Evolutionary conservation across 2,113 vertebrate genomes (phyloP), one percentile per base, ranked within the genome.

Genomic region (Mesocricetus auratus): DNA sequence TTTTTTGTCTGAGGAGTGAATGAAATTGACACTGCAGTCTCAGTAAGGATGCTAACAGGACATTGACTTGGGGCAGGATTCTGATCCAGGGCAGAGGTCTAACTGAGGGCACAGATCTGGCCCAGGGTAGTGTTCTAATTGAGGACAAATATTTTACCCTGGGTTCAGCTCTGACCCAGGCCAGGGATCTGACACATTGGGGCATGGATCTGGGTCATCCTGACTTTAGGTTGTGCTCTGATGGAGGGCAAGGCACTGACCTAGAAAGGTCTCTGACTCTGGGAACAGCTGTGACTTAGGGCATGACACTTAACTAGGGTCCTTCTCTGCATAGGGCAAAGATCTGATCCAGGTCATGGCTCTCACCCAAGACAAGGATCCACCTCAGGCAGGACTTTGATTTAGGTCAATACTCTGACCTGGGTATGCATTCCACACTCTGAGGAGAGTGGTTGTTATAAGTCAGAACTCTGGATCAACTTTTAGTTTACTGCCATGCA

Each of bases 271-370:
- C 26, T 47, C 42, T 77, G 42, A 77, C 74, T 47, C 42, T 66
- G 58, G 89, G 29, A 0, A 58, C 74, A 19, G 79, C 68, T 78
- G 33, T 4, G 16, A 33, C 39, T 29, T 15, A 66, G 29, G 39
- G 0, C 42, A 66, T 33, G 10, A 4, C 9, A 50, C 22, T 83
- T 24, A 62, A 12, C 17, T 10, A 11, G 17, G 26, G 69, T n/a
- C 19, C 36, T 21, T n/a, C 17, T n/a, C 69, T n/a, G 69, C n/a
- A 8, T 3, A 31, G 42, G 12, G 26, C 26, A 15, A 24, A 29
- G 26, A 1, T 77, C 24, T 29, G 0, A 47, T 9, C n/a, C n/a
- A 64, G 2, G n/a, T 0, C 39, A 21, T 33, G 9, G 4, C 9
- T 66, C 16, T 86, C 16, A 36, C 29, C 6, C 5, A 11, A 17